phyloP scores from a whole-genome alignment of 2,113 vertebrate species.

The Nannobrachium achirus region DNA sequence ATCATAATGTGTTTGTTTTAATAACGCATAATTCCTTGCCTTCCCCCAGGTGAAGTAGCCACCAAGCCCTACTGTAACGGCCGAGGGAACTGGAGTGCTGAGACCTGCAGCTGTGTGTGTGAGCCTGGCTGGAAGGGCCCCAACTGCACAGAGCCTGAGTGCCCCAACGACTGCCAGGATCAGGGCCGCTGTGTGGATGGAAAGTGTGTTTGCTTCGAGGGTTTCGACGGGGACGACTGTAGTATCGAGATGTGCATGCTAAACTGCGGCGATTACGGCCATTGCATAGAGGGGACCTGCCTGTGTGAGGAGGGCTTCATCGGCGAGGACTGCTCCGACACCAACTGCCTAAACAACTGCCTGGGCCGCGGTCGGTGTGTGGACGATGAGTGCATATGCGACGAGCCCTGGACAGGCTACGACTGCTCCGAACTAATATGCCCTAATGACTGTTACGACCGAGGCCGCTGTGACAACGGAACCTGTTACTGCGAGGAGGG shows the following conservation, averaged over 20 bases:
- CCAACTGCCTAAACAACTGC: constrained; percentile 92
- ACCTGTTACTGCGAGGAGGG: constrained; percentile 92
- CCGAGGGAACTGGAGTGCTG: constrained; percentile 90
- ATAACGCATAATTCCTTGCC: not conserved
- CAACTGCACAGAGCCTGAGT: constrained; percentile 88
- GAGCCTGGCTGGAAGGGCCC: constrained; percentile 83
- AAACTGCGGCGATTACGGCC: constrained; percentile 86
- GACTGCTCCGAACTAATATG: constrained; percentile 96
- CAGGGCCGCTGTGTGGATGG: constrained; percentile 92
- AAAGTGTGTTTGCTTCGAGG: constrained; percentile 90
- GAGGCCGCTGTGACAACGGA: constrained; percentile 92
- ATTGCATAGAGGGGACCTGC: constrained; percentile 86
- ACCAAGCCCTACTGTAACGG: constrained; percentile 91
- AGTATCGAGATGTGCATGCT: constrained; percentile 83
- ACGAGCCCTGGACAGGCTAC: constrained; percentile 91
- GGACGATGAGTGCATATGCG: constrained; percentile 89
- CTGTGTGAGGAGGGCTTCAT: constrained; percentile 88
- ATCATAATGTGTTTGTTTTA: not conserved
- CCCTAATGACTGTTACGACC: constrained; percentile 95
- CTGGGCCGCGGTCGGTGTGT: constrained; percentile 87
- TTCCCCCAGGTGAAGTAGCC: constrained; percentile 84
- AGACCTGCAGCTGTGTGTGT: constrained; percentile 86
- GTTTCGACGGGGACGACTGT: constrained; percentile 88
- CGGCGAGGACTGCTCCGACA: constrained; percentile 85
- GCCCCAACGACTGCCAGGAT: constrained; percentile 91